These are phyloP conservation scores for Cyrtonyx montezumae DNA, from an alignment of 2,113 vertebrate species.

Conservation along the genomic window DNA sequence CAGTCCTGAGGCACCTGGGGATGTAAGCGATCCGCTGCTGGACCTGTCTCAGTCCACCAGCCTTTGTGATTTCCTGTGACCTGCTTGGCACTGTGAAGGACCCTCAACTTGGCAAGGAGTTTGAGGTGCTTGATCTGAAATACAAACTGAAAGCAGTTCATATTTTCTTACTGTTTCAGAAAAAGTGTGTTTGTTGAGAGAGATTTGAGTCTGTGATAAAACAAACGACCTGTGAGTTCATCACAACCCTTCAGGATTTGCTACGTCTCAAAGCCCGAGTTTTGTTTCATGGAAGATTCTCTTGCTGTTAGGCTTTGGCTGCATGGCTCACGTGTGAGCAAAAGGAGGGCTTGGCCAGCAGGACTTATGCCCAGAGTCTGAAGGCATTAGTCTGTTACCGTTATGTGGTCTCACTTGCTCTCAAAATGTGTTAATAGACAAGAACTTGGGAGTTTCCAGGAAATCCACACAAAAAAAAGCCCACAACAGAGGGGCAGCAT, in stretches of 20 bases:
- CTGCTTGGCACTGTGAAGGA: not conserved
- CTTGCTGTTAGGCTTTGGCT: not conserved
- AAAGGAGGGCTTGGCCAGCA: not conserved
- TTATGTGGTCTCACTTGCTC: not conserved
- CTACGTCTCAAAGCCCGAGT: not conserved
- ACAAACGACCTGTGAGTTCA: not conserved
- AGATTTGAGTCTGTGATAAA: not conserved
- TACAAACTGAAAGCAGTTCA: not conserved
- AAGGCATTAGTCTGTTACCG: not conserved
- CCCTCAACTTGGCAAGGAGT: not conserved
- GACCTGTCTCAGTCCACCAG: not conserved
- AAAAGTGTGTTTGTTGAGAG: not conserved
- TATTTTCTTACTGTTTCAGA: not conserved
- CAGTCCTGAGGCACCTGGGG: not conserved
- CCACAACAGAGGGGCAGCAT: not conserved
- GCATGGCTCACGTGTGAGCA: fast-evolving
- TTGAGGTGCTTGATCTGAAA: not conserved
- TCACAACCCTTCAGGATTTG: not conserved
- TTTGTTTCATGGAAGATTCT: not conserved
- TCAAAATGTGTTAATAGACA: slow-evolving; percentile 16
- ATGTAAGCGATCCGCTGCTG: not conserved
- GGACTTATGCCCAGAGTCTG: slow-evolving; percentile 27
- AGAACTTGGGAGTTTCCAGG: slow-evolving; percentile 29
- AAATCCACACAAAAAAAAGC: not conserved
- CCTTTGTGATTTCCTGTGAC: not conserved